Base-by-base conservation (phyloP, 2,113 vertebrate species). In the Brachyistius frenatus region DNA sequence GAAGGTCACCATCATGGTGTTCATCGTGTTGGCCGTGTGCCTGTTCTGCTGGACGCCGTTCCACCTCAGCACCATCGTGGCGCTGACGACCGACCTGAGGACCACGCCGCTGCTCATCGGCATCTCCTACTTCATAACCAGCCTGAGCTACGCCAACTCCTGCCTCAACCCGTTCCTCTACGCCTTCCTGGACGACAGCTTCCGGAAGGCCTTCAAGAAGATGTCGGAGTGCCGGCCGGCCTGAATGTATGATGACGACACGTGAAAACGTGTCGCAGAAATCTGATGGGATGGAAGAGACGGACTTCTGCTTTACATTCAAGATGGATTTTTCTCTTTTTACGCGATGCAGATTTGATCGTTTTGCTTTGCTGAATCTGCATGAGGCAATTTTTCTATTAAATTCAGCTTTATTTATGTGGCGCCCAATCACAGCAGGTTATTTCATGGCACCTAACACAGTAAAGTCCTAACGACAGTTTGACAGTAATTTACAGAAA, bases 31-130 rank as follows among this genome's bases (percentile, higher is more conserved):
- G 80, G 95, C 96, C 0, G 95, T 96, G 44, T 97, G 96, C 41
- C 90, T 98, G 65, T 96, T 98, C 91, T 98, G 97, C 78, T 98
- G 96, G 96, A 97, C 95, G 0, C 96, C 96, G 2, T 98, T 96
- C 87, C 97, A 98, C 83, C 88, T 98, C 79, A 96, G 96, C 93
- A 97, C 97, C 74, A 92, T 97, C 0, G 95, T 97, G 71, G 96
- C 96, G 9, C 91, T 98, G 84, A 96, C 96, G 35, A 96, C 95
- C 0, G 97, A 98, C 89, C 91, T 97, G 80, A 94, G 92, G 16
- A 96, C 95, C 78, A 97, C 95, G 0, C 94, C 96, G 0, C 75
- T 96, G 46, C 93, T 98, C 58, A 96, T 98, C 0, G 92, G 95
- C 2, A 94, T 97, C 81, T 96, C 97, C 62, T 97, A 97, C 56